Percentiles rank a stretch among this genome's conserved stretches.
These are phyloP conservation scores for Lacanobia wlatinum DNA, from an alignment of 2,888 invertebrate genomes.

Conservation along the genomic window DNA sequence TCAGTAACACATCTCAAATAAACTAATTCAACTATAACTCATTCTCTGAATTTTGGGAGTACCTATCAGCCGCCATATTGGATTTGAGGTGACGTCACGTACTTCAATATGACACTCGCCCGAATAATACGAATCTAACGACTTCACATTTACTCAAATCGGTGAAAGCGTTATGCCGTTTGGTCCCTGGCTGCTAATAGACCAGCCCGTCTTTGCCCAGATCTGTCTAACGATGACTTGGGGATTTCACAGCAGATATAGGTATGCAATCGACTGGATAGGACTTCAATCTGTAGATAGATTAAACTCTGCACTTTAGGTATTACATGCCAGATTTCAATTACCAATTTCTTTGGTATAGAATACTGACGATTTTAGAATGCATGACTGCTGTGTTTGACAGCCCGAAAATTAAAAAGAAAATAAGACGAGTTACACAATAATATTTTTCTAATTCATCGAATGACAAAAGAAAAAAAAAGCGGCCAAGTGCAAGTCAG, in stretches of 20 bases:
- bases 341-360: too few species aligned
- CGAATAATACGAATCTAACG: constrained; percentile 60
- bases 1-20: background rate
- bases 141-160: constrained; percentile 59
- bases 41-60: constrained; percentile 13
- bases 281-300: background rate
- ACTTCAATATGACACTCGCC: constrained; percentile 49
- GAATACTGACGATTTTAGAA: too few species aligned
- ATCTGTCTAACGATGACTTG: constrained; percentile 28
- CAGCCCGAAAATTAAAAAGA: too few species aligned
- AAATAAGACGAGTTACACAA: too few species aligned
- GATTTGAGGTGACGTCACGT: constrained; percentile 56
- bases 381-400: too few species aligned
- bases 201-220: constrained; percentile 11
- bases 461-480: too few species aligned
- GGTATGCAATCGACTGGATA: background rate
- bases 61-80: constrained; percentile 31
- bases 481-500: too few species aligned
- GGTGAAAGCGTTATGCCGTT: constrained; percentile 41
- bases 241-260: constrained; percentile 21
- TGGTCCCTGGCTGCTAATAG: constrained; percentile 44
- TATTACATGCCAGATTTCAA: background rate
- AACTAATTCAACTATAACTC: constrained; percentile 1
- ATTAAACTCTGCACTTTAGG: background rate
- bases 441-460: too few species aligned